A percentile compares a stretch with the other conserved stretches of the same genome.
These are phyloP conservation scores for Gallinago paraguaiae DNA, from an alignment of 2,113 vertebrate species.

Conservation along the genomic window DNA sequence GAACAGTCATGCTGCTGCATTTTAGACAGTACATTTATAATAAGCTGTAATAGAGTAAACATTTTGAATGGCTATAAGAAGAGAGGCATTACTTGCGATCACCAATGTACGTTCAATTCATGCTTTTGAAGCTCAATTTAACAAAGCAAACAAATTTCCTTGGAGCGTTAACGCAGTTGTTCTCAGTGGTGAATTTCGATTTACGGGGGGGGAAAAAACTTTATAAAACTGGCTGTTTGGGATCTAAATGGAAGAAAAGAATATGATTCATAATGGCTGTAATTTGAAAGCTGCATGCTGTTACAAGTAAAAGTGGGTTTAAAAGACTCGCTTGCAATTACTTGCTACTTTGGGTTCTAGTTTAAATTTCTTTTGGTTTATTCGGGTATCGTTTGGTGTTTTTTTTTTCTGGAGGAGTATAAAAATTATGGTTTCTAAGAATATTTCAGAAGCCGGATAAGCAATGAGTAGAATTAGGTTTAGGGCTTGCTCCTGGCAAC, in stretches of 20 bases:
- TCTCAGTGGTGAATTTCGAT: constrained; percentile 68
- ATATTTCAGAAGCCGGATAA: neutral
- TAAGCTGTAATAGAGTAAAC: constrained; percentile 77
- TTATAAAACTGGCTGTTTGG: constrained; percentile 34
- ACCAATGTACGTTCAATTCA: constrained; percentile 65
- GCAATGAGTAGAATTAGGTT: neutral
- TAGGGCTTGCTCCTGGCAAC: neutral
- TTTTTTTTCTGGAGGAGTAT: neutral
- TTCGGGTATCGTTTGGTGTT: neutral
- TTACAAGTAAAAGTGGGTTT: neutral
- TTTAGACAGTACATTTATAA: constrained; percentile 77
- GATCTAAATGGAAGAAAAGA: constrained; percentile 36
- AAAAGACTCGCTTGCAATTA: constrained; percentile 21
- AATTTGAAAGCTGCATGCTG: constrained; percentile 21
- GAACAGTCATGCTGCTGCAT: constrained; percentile 75
- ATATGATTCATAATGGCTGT: constrained; percentile 19
- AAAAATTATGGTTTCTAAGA: neutral
- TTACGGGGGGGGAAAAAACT: constrained; percentile 13
- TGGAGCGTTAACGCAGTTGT: constrained; percentile 69
- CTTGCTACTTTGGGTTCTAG: neutral
- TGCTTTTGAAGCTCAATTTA: constrained; percentile 78
- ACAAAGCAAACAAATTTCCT: constrained; percentile 78
- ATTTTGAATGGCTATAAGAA: constrained; percentile 72
- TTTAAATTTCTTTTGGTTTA: neutral
- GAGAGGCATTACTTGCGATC: constrained; percentile 69